Base-by-base conservation (phyloP, 2,113 vertebrate species). In the Echinops telfairi region DNA sequence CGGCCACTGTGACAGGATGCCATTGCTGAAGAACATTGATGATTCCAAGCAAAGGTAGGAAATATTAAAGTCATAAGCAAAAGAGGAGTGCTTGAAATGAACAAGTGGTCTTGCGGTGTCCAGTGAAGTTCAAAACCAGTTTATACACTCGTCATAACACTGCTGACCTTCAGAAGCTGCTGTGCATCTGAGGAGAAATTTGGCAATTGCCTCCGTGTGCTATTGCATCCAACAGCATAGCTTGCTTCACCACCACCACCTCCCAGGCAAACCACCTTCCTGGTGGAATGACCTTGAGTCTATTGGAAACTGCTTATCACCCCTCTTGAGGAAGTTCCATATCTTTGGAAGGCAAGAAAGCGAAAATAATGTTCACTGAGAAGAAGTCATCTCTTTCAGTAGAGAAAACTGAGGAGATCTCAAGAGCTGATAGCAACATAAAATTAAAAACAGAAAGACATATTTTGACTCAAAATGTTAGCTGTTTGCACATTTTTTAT, bases 31-130 rank as follows among this genome's bases (percentile, higher is more conserved):
- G 38, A 91, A 75, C 87, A 94, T 90, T 84, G 76, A 93, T 57
- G 33, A 87, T 80, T 62, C 38, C 47, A 96, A 94, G 86, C 33
- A 91, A 92, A 96, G 89, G 79, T 89, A 94, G 38, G 88, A 85
- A 96, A 93, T 60, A 79, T 66, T 25, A 88, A 53, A 77, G 66
- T 38, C 75, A 76, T 0, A 23, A 58, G 31, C 89, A 83, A 95
- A 90, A 83, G 9, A 27, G 0, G 7, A 88, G 33, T 57, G 17
- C 76, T 33, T 20, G 17, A 38, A 89, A 96, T 86, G 82, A 66
- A 73, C 29, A 70, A 77, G 19, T 4, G 29, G 1, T 31, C 0
- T 33, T 88, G 14, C 3, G 86, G 79, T 62, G 89, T 43, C 36
- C 19, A 86, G 89, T 36, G n/a, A 53, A 92, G 43, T 90, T 86